A percentile compares a stretch with the other conserved stretches of the same genome.
These are phyloP conservation scores for Catotricha subobsoleta DNA, from an alignment of 2,888 invertebrate species.

Conservation along the genomic window DNA sequence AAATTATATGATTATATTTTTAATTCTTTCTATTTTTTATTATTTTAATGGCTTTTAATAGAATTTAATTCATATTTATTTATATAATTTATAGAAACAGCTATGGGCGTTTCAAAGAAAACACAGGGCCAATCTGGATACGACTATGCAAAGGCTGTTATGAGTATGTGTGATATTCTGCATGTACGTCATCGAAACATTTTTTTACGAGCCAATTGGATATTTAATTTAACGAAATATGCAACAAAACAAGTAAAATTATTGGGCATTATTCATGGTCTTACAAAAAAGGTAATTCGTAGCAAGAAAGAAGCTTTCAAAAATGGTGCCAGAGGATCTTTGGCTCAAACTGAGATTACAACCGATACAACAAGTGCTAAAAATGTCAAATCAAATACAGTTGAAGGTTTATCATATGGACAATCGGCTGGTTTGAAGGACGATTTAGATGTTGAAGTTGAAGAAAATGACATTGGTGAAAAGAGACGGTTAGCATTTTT, in stretches of 20 bases:
- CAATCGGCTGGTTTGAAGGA: conserved; percentile 57
- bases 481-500: conserved; percentile 74
- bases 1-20: too few species aligned
- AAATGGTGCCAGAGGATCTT: conserved; percentile 38
- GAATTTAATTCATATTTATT: too few species aligned
- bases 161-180: conserved; percentile 77
- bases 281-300: conserved; percentile 61
- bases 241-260: conserved; percentile 57
- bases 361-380: conserved; percentile 13
- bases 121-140: conserved; percentile 66
- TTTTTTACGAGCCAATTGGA: conserved; percentile 57
- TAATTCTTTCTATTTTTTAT: too few species aligned
- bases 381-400: too few species aligned
- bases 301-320: conserved; percentile 59
- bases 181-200: conserved; percentile 65
- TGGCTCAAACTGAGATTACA: conserved; percentile 21
- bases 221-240: conserved; percentile 59
- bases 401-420: conserved; percentile 52
- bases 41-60: too few species aligned
- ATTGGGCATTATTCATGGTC: conserved; percentile 56
- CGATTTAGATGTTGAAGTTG: conserved; percentile 61
- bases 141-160: conserved; percentile 67
- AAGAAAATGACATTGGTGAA: conserved; percentile 57
- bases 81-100: conserved; percentile 61
- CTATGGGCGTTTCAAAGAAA: conserved; percentile 71